Evolutionary conservation across 2,113 vertebrate species (phyloP).

Genomic region (Corythoichthys intestinalis): DNA sequence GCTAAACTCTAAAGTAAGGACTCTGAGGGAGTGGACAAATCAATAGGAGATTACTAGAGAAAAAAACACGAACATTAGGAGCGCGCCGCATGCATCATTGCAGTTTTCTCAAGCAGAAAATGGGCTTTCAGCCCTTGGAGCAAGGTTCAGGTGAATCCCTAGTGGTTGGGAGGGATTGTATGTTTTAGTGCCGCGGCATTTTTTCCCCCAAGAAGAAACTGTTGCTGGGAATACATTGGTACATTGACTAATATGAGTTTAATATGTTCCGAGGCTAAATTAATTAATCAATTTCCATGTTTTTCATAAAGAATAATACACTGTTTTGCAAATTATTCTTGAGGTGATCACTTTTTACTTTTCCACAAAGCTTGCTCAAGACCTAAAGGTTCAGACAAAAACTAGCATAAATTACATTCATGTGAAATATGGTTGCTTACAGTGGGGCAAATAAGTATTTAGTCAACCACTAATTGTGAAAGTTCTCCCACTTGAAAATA

Average conservation of each 20-base stretch:
- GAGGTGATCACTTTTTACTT: too few species aligned
- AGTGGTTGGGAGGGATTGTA: slow-evolving; percentile 17
- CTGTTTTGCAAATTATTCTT: too few species aligned
- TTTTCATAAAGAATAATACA: too few species aligned
- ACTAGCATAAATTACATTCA: too few species aligned
- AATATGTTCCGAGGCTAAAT: not conserved
- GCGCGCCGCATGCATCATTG: slow-evolving; percentile 63
- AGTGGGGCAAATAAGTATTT: too few species aligned
- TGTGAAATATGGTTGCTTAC: too few species aligned
- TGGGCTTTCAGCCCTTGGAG: slow-evolving; percentile 58
- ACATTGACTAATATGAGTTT: not conserved
- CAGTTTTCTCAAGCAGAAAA: slow-evolving; percentile 63
- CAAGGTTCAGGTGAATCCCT: slow-evolving; percentile 45
- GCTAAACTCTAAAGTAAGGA: slow-evolving; percentile 32
- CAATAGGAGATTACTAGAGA: slow-evolving; percentile 61
- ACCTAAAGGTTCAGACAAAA: too few species aligned
- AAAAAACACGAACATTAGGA: slow-evolving; percentile 64
- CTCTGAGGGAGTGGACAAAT: slow-evolving; percentile 53
- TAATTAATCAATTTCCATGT: not conserved
- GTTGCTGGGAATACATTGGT: not conserved
- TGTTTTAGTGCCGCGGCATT: slow-evolving; percentile 24
- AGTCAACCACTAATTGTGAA: too few species aligned
- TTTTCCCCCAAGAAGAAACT: slow-evolving; percentile 19
- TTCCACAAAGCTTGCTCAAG: too few species aligned
- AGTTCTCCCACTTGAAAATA: too few species aligned